phyloP scores from a whole-genome alignment of 2,888 invertebrate species.

The Lithophane ornitopus region DNA sequence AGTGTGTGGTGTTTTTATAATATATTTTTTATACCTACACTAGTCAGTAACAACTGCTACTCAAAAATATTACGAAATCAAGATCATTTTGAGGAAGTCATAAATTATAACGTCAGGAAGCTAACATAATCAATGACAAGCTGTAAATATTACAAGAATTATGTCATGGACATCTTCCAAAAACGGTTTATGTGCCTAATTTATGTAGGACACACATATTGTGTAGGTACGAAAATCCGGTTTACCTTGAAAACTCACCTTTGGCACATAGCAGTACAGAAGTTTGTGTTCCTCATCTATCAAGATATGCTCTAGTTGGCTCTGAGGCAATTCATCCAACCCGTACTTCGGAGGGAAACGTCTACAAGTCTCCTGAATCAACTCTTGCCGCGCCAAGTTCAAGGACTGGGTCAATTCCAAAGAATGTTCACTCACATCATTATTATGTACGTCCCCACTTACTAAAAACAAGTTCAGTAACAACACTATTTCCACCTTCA shows the following conservation, averaged over 20 bases:
- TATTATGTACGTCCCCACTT: conserved; percentile 77
- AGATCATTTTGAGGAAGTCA: conserved; percentile 38
- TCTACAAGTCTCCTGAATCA: conserved; percentile 91
- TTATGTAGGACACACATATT: neutral
- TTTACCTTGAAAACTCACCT: conserved; percentile 91
- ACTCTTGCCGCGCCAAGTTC: conserved; percentile 92
- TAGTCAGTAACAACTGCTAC: neutral
- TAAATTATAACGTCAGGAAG: conserved; percentile 37
- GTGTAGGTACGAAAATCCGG: conserved; percentile 55
- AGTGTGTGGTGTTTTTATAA: neutral
- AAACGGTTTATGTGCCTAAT: neutral
- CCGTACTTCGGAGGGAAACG: conserved; percentile 83
- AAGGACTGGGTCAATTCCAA: conserved; percentile 91
- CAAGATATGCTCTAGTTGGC: conserved; percentile 94
- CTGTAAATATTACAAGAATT: conserved; percentile 21
- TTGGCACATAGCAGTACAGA: conserved; percentile 98
- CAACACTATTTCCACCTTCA: conserved; percentile 75
- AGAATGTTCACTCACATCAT: conserved; percentile 81
- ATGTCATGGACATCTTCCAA: conserved; percentile 28
- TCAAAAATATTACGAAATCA: conserved; percentile 18
- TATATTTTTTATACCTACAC: neutral
- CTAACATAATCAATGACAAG: conserved; percentile 20
- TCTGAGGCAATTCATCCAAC: conserved; percentile 87
- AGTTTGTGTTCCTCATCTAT: conserved; percentile 96
- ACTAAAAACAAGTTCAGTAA: conserved; percentile 77